A percentile compares a stretch with the other conserved stretches of the same genome.
These are phyloP conservation scores for Menura novaehollandiae DNA, from an alignment of 2,113 vertebrate species.

Conservation along the genomic window DNA sequence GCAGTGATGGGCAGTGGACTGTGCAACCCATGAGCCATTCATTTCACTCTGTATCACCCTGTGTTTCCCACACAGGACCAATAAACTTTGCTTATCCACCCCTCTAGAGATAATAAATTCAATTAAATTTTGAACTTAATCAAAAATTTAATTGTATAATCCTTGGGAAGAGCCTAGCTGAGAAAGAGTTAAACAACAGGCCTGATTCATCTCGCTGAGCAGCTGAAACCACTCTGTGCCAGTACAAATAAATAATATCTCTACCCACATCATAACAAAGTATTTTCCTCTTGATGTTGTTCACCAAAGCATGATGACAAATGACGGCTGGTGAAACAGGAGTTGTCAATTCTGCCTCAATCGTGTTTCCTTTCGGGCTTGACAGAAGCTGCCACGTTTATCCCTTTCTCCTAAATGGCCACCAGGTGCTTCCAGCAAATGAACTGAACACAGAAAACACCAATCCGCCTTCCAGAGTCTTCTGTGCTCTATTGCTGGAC, in stretches of 20 bases:
- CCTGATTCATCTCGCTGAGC: not conserved
- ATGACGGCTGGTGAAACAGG: not conserved
- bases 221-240: not conserved
- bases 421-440: constrained; percentile 32
- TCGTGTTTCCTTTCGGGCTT: not conserved
- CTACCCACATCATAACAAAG: not conserved
- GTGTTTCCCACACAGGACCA: not conserved
- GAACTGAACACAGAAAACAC: not conserved
- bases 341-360: constrained; percentile 33
- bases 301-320: constrained; percentile 1
- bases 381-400: not conserved
- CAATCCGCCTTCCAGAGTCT: not conserved
- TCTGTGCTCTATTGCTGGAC: not conserved
- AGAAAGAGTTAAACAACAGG: not conserved
- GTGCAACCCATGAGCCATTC: not conserved
- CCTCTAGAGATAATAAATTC: not conserved
- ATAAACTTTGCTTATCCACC: not conserved
- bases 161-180: not conserved
- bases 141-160: not conserved
- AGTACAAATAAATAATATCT: not conserved
- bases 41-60: not conserved
- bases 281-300: not conserved
- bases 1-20: not conserved
- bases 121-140: not conserved
- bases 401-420: not conserved